These are phyloP conservation scores for Platysteira castanea DNA, from an alignment of 2,113 vertebrate genomes.

Conservation along the genomic window DNA sequence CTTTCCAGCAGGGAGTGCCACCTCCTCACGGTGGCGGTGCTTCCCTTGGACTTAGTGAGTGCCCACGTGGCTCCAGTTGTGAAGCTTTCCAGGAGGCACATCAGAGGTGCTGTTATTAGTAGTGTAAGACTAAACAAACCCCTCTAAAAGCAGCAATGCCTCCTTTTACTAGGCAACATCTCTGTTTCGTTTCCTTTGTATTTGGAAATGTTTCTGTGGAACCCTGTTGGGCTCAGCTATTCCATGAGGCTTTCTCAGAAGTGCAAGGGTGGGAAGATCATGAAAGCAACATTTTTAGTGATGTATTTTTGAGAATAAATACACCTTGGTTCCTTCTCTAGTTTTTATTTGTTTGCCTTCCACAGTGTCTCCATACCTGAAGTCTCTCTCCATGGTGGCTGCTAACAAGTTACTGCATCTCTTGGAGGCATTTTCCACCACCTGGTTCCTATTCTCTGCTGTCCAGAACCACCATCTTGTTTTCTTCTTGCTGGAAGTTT, in stretches of 20 bases:
- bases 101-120: neutral
- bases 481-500: slow-evolving; percentile 96
- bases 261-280: neutral
- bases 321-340: neutral
- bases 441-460: slow-evolving; percentile 93
- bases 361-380: slow-evolving; percentile 95
- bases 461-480: slow-evolving; percentile 95
- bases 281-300: neutral
- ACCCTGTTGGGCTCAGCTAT: neutral
- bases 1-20: slow-evolving; percentile 45
- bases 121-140: neutral
- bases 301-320: neutral
- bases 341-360: neutral
- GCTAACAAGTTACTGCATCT: slow-evolving; percentile 97
- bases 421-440: slow-evolving; percentile 95
- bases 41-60: neutral
- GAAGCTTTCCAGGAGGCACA: neutral
- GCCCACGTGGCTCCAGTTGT: neutral
- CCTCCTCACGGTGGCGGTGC: neutral
- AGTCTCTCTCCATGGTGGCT: slow-evolving; percentile 97
- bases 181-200: neutral
- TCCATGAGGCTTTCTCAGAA: neutral
- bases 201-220: neutral
- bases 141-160: neutral
- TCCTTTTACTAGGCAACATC: neutral